Evolutionary conservation across 2,888 invertebrate genomes (phyloP).

Genomic region (Ethmia dodecea): DNA sequence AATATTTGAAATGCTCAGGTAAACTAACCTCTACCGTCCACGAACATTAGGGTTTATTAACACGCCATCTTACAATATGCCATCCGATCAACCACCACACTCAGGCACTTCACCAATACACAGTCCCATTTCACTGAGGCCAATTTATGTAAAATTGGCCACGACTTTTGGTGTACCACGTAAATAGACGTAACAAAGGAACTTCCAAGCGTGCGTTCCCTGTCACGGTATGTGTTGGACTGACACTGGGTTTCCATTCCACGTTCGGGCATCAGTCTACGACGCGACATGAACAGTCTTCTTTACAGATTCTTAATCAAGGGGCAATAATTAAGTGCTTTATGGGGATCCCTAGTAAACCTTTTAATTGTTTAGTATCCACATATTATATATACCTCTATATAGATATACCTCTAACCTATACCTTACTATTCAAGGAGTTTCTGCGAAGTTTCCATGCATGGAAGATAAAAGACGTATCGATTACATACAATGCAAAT

Average conservation of each 20-base stretch:
- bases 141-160: constrained; percentile 47
- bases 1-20: too few relatives aligned
- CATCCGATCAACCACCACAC: constrained; percentile 49
- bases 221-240: constrained; percentile 49
- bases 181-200: constrained; percentile 44
- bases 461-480: too few relatives aligned
- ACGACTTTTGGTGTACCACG: constrained; percentile 44
- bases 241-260: constrained; percentile 37
- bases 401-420: too few relatives aligned
- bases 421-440: too few relatives aligned
- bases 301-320: constrained; percentile 32
- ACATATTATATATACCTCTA: too few relatives aligned
- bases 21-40: constrained; percentile 14
- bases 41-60: constrained; percentile 13
- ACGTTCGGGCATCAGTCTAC: constrained; percentile 6
- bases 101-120: constrained; percentile 49
- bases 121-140: constrained; percentile 47
- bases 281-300: constrained; percentile 39
- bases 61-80: constrained; percentile 51
- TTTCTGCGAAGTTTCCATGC: too few relatives aligned
- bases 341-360: too few relatives aligned
- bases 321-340: too few relatives aligned
- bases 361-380: too few relatives aligned
- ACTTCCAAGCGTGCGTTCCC: constrained; percentile 51
- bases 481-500: too few relatives aligned